Evolutionary conservation across 2,797 vertebrate species (phyloP).

Genomic region (Hypotaenidia okinawae): DNA sequence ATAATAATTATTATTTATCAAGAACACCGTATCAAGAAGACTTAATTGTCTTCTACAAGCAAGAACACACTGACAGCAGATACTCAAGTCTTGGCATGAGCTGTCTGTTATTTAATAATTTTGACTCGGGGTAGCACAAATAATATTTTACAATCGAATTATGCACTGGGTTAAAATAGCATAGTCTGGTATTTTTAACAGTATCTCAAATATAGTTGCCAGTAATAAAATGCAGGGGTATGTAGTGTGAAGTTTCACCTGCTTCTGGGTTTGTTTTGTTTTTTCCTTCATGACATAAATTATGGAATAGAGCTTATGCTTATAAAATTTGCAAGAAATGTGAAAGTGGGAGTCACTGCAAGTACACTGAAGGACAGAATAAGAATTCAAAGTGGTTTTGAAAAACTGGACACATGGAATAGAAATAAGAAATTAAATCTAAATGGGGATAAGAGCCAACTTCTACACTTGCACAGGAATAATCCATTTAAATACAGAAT

Average conservation of each 20-base stretch:
- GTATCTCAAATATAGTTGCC: background rate
- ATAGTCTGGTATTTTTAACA: background rate
- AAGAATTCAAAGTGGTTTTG: background rate
- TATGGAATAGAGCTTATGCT: background rate
- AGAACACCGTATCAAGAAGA: background rate
- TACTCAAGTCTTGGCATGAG: background rate
- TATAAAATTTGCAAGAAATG: background rate
- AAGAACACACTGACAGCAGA: background rate
- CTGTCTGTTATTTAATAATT: background rate
- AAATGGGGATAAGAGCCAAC: background rate
- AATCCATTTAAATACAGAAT: background rate
- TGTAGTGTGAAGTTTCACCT: background rate
- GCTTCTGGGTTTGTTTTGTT: background rate
- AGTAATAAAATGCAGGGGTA: background rate
- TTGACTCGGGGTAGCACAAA: background rate
- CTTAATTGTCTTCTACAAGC: background rate
- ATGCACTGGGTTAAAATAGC: background rate
- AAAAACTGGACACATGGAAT: background rate
- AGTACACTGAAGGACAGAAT: background rate
- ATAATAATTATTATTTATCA: background rate
- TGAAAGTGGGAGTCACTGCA: background rate
- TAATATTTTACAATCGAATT: background rate
- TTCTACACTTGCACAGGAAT: background rate
- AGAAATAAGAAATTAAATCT: background rate
- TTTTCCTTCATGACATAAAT: background rate